Base-by-base conservation (phyloP, 1,140 invertebrate genomes). In the Aphelenchoides fujianensis region DNA sequence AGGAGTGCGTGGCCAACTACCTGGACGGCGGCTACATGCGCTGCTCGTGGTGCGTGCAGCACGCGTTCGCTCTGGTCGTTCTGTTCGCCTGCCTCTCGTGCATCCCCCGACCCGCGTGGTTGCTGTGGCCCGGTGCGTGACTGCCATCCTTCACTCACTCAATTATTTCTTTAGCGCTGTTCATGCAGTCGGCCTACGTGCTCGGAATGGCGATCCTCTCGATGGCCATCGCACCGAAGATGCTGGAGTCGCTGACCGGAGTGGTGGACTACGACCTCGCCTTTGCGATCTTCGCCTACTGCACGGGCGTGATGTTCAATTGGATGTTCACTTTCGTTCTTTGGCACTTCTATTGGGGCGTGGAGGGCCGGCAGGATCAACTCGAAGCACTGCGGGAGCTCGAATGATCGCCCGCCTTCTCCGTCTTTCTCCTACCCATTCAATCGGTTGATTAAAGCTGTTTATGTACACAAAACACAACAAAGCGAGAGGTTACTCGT, bases 21-120 rank as follows among this genome's bases (percentile, higher is more conserved):
- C 69, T 82, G 28, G 79, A 82, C 61, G 80, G 80, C 1, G 80
- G 80, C 53, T 82, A 82, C 63, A 83, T 82, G 80, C 23, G 80
- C 54, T 71, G 63, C 53, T 31, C 61, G 5, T 82, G 80, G 80
- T 82, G 79, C 37, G 30, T 81, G 19, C 54, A 83, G 61, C 80
- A 82, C 9, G 70, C 76, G 0, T 41, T 53, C 16, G 76, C 81
- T 27, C 59, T 82, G 30, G 52, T 68, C 19, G 52, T 76, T 1
- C 57, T 81, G 16, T 30, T 83, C 3, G 28, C 74, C 9, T 30
- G 57, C 5, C 32, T 82, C 2, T 68, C 63, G 12, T 82, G 73
- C 66, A 54, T 81, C 32, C 75, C 70, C 3, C 73, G 66, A 19
- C 72, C 74, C 2, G 53, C 77, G 27, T 82, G 80, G 80, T 61